Evolutionary conservation across 2,113 vertebrate species (phyloP).

Genomic region (Gnathonemus longibarbis): DNA sequence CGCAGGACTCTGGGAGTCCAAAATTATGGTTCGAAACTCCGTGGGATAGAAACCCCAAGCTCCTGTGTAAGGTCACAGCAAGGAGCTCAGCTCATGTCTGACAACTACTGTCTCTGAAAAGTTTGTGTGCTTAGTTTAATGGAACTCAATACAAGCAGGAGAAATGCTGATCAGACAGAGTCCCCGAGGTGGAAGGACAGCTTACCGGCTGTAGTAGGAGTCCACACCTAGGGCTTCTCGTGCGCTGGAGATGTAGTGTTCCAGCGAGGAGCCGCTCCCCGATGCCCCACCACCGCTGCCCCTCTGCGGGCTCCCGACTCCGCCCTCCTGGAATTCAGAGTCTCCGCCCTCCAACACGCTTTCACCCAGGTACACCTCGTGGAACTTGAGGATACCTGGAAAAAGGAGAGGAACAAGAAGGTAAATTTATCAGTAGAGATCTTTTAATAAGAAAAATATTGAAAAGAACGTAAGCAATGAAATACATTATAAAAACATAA

Average conservation of each 20-base stretch:
- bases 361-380: slow-evolving; percentile 84
- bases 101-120: background rate
- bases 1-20: background rate
- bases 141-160: background rate
- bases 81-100: background rate
- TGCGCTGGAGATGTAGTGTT: slow-evolving; percentile 76
- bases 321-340: slow-evolving; percentile 72
- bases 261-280: slow-evolving; percentile 74
- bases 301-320: slow-evolving; percentile 40
- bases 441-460: background rate
- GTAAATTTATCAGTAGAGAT: background rate
- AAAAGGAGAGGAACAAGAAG: slow-evolving; percentile 37
- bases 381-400: slow-evolving; percentile 89
- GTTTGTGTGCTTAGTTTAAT: background rate
- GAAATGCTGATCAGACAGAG: background rate
- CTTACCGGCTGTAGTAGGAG: slow-evolving; percentile 81
- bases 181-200: slow-evolving; percentile 49
- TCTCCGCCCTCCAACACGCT: slow-evolving; percentile 59
- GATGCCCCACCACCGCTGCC: slow-evolving; percentile 65
- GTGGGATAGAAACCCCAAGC: background rate
- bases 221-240: slow-evolving; percentile 85
- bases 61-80: background rate
- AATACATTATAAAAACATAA: background rate
- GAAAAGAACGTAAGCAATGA: background rate
- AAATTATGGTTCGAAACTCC: background rate